Base-by-base conservation (phyloP, 2,797 vertebrate species). In the Periparus ater region DNA sequence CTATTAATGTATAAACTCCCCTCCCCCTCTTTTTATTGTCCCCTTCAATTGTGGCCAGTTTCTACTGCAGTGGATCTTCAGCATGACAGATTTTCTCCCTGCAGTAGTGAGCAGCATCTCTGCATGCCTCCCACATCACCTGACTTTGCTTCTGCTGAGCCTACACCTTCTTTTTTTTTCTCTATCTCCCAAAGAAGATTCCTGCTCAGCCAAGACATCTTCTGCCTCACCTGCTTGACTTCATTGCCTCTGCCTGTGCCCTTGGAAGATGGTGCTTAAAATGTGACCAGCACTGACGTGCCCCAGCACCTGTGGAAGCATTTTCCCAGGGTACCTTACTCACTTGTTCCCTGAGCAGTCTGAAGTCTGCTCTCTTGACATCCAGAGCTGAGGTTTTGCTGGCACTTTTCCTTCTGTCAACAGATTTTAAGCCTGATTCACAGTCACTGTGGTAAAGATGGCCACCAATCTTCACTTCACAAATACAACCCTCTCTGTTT, bases 381-480 rank as follows among this genome's bases (percentile, higher is more conserved):
- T 40, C 19, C 20, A 68, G n/a, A 45, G 13, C 5, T 61, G 47
- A n/a, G 3, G 20, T 62, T 77, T 48, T 54, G 23, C 26, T 55
- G 17, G 5, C 1, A 0, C 14, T 55, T 47, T 68, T 47, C 25
- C 11, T 55, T 10, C 34, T 62, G 4, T 34, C 48, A 76, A 7
- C 50, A 62, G 48, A 68, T 54, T 61, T 54, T 55, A 30, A 34
- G 12, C 21, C 36, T 36, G 36, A 10, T 57, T 17, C 7, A 10
- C 0, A 1, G 48, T 25, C 1, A 1, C 40, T 30, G 25, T 34
- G 34, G 57, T 7, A 11, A 30, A 30, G 25, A 42, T 0, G 3
- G 30, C 4, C 30, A 48, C 9, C 21, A 54, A 26, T 34, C 25
- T 30, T 3, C 2, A 26, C 5, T 20, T 42, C 7, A 6, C 34